These are phyloP conservation scores for Platorchestia sp. DNA, from an alignment of 1,140 invertebrate genomes.

Conservation along the genomic window DNA sequence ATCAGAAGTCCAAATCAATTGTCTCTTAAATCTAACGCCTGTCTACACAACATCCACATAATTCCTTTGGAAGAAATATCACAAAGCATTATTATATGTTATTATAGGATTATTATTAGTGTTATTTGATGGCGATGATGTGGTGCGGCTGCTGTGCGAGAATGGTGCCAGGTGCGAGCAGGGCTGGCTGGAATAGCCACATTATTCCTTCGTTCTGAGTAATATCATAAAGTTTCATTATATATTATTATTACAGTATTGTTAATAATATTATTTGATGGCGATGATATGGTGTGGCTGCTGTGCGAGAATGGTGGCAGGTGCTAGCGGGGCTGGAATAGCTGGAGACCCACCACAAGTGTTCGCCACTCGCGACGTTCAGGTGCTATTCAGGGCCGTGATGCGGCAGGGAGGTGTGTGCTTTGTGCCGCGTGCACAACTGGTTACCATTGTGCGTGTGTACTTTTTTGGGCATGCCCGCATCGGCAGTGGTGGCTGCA, in stretches of 20 bases:
- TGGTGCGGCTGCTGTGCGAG: background rate
- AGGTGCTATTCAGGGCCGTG: conserved; percentile 9
- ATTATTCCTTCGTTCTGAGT: too few relatives aligned
- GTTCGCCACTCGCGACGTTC: background rate
- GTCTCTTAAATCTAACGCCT: too few relatives aligned
- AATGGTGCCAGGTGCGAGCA: background rate
- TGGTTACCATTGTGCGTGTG: background rate
- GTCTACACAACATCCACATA: too few relatives aligned
- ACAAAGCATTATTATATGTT: too few relatives aligned
- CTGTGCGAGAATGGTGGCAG: background rate
- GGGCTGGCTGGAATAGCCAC: too few relatives aligned
- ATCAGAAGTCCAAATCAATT: too few relatives aligned
- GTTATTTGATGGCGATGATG: background rate
- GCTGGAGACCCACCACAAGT: background rate
- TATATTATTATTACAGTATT: background rate
- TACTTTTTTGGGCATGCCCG: background rate
- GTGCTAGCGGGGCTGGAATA: background rate
- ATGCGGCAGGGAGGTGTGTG: background rate
- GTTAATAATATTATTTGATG: background rate
- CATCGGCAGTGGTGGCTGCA: background rate
- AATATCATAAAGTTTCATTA: too few relatives aligned
- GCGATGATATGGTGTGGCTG: background rate
- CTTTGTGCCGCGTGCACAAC: background rate
- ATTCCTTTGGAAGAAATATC: too few relatives aligned
- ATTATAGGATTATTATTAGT: background rate